phyloP scores from a whole-genome alignment of 2,888 invertebrate species.

The Latrodectus hesperus region DNA sequence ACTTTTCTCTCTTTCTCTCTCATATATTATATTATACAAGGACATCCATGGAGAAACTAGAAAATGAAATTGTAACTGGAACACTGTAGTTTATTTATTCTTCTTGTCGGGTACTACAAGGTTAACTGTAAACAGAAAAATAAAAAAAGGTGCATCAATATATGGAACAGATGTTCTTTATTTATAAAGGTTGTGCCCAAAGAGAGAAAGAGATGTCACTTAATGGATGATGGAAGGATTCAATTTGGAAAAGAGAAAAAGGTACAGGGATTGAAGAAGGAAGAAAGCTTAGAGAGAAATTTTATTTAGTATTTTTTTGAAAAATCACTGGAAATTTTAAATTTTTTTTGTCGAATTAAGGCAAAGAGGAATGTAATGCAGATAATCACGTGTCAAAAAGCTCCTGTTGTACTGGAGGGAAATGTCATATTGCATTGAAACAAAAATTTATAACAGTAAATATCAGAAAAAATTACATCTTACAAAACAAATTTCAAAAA shows the following conservation, averaged over 20 bases:
- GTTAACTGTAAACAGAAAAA: conserved; percentile 61
- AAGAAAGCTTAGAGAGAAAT: neutral
- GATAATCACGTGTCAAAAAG: no score
- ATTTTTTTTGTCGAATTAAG: no score
- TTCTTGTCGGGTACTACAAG: conserved; percentile 3
- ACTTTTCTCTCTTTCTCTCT: conserved; percentile 45
- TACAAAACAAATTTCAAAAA: no score
- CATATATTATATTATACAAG: conserved; percentile 50
- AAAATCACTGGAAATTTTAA: neutral
- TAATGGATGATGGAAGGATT: neutral
- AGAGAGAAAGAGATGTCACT: conserved; percentile 22
- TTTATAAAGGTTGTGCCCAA: conserved; percentile 54
- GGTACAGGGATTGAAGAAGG: neutral
- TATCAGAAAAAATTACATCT: no score
- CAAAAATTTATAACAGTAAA: no score
- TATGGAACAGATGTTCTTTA: conserved; percentile 8
- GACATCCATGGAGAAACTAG: conserved; percentile 62
- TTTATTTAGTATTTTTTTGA: neutral
- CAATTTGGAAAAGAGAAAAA: neutral
- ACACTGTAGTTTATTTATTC: conserved; percentile 32
- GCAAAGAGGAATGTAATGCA: no score
- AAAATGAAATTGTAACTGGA: conserved; percentile 63
- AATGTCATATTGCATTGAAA: no score
- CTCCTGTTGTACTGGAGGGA: no score
- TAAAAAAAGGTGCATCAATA: conserved; percentile 36